phyloP scores from a whole-genome alignment of 1,140 invertebrate species.

The Chionoecetes opilio region DNA sequence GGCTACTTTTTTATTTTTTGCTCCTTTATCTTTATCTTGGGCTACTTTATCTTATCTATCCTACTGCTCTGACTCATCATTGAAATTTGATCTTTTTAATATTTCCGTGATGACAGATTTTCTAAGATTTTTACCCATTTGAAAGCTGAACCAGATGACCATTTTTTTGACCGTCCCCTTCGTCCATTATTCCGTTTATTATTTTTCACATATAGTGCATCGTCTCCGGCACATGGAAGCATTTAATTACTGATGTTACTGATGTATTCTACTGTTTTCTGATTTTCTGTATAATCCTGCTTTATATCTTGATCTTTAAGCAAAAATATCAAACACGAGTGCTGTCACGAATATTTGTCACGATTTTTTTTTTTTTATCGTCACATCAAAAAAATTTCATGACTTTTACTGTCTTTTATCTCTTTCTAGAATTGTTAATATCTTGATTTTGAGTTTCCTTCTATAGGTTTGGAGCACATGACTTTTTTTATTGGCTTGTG shows the following conservation, averaged over 20 bases:
- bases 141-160: background rate
- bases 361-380: too few relatives aligned
- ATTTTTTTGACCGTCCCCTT: background rate
- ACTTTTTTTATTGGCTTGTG: background rate
- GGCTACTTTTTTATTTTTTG: too few relatives aligned
- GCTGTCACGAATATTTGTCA: background rate
- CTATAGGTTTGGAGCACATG: background rate
- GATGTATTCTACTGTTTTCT: background rate
- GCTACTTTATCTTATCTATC: too few relatives aligned
- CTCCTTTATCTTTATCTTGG: too few relatives aligned
- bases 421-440: constrained; percentile 5
- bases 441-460: background rate
- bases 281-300: background rate
- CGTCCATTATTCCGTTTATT: background rate
- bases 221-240: too few relatives aligned
- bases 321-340: background rate
- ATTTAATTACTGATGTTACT: background rate
- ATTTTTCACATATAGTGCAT: too few relatives aligned
- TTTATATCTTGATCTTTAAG: background rate
- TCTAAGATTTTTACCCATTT: background rate
- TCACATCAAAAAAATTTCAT: background rate
- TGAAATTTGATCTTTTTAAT: constrained; percentile 21
- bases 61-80: background rate
- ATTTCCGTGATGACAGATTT: background rate
- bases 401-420: background rate